Evolutionary conservation across 2,888 invertebrate species (phyloP).

Genomic region (Myopa tessellatipennis): DNA sequence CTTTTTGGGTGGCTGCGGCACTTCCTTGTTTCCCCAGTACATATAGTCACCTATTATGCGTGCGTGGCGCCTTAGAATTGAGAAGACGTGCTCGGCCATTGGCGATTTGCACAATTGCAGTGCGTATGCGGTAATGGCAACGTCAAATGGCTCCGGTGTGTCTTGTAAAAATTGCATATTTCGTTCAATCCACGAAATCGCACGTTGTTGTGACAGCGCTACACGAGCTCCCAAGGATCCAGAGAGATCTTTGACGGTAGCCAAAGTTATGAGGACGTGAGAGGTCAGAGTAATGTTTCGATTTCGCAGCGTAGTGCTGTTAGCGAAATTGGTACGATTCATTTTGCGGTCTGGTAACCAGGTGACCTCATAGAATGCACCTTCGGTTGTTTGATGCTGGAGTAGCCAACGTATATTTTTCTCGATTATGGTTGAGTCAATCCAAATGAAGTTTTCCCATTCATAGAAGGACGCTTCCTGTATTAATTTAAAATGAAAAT

Average conservation of each 20-base stretch:
- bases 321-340: slow-evolving; percentile 74
- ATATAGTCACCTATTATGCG: slow-evolving; percentile 81
- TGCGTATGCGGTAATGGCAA: slow-evolving; percentile 91
- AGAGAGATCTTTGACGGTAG: slow-evolving; percentile 83
- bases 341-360: slow-evolving; percentile 91
- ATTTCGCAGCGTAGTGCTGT: slow-evolving; percentile 71
- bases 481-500: too few species aligned
- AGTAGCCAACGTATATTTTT: slow-evolving; percentile 88
- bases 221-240: slow-evolving; percentile 82
- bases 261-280: slow-evolving; percentile 89
- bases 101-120: slow-evolving; percentile 85
- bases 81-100: slow-evolving; percentile 85
- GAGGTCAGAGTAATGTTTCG: slow-evolving; percentile 92
- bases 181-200: slow-evolving; percentile 83
- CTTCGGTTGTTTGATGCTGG: slow-evolving; percentile 84
- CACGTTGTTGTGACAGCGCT: slow-evolving; percentile 80
- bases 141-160: slow-evolving; percentile 82
- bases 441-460: slow-evolving; percentile 96
- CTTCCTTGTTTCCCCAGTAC: slow-evolving; percentile 85
- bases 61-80: slow-evolving; percentile 76
- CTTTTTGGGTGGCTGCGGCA: slow-evolving; percentile 86
- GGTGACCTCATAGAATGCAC: slow-evolving; percentile 89
- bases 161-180: slow-evolving; percentile 81
- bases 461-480: slow-evolving; percentile 94
- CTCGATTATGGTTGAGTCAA: slow-evolving; percentile 88